These are phyloP conservation scores for Calcarius lapponicus DNA, from an alignment of 2,797 vertebrate genomes.

Conservation along the genomic window DNA sequence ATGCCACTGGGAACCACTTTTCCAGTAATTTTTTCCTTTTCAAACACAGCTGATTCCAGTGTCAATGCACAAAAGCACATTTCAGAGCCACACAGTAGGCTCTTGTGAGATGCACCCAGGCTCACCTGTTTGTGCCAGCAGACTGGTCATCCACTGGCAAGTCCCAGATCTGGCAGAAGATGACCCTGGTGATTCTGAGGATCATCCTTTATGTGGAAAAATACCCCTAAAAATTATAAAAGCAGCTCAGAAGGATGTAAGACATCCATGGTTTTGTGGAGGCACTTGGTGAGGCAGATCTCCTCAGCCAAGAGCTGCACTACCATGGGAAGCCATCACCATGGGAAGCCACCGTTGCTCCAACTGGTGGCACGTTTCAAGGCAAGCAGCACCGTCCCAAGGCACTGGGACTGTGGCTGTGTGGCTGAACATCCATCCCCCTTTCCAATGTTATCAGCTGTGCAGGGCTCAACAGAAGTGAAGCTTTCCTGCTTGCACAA, in stretches of 20 bases:
- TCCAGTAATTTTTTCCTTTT: background rate
- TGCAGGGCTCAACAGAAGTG: accelerated
- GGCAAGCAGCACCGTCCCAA: background rate
- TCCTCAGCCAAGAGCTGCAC: background rate
- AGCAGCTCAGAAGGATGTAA: background rate
- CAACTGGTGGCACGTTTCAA: background rate
- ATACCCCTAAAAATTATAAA: background rate
- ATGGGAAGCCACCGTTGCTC: background rate
- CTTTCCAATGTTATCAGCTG: background rate
- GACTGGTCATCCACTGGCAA: background rate
- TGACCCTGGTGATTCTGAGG: background rate
- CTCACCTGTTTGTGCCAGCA: background rate
- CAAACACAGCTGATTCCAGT: background rate
- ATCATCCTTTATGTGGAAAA: background rate
- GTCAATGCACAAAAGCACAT: background rate
- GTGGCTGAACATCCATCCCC: background rate
- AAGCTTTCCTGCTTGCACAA: background rate
- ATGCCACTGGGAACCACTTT: background rate
- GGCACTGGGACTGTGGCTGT: accelerated
- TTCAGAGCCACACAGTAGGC: background rate
- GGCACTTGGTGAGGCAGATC: too few relatives aligned
- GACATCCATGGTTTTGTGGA: background rate
- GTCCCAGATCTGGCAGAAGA: background rate
- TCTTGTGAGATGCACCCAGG: background rate
- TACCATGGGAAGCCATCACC: background rate